Conservation (phyloP, 2,888 invertebrate species). For the Biston stratarius region DNA sequence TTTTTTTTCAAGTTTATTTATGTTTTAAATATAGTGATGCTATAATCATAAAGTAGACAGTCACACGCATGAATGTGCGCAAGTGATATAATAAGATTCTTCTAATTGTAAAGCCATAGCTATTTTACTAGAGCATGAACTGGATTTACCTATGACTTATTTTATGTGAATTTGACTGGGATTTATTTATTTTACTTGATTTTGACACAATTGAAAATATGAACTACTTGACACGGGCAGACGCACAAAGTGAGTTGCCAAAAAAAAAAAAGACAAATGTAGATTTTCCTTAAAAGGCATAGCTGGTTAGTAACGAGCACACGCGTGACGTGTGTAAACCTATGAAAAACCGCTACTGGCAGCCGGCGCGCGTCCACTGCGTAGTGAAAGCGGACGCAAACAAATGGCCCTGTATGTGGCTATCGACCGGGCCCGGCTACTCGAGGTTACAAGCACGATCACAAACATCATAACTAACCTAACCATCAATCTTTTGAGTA, state of each 20-base stretch:
- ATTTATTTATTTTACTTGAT: too few relatives aligned
- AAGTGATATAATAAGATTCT: too few relatives aligned
- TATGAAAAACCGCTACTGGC: conserved; percentile 52
- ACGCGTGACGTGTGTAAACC: conserved; percentile 28
- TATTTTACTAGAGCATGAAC: too few relatives aligned
- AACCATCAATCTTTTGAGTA: too few relatives aligned
- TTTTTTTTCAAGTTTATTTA: too few relatives aligned
- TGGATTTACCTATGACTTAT: too few relatives aligned
- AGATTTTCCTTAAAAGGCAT: conserved; percentile 1
- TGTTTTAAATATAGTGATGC: too few relatives aligned
- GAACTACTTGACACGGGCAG: background rate
- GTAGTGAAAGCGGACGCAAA: conserved; percentile 59
- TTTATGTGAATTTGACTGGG: too few relatives aligned
- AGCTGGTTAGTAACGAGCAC: conserved; percentile 9
- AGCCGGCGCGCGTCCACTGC: conserved; percentile 31
- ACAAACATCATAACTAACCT: conserved; percentile 3
- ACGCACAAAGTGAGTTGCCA: background rate
- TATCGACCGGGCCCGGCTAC: conserved; percentile 23
- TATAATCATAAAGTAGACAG: too few relatives aligned
- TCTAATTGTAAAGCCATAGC: too few relatives aligned
- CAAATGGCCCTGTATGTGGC: conserved; percentile 47
- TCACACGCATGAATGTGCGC: too few relatives aligned
- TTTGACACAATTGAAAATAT: too few relatives aligned
- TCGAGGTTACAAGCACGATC: conserved; percentile 6
- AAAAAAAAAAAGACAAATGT: background rate